Percentiles rank a stretch among this genome's conserved stretches.
Evolutionary conservation across 1,140 invertebrate species (phyloP).

Genomic region (Melitaea cinxia): DNA sequence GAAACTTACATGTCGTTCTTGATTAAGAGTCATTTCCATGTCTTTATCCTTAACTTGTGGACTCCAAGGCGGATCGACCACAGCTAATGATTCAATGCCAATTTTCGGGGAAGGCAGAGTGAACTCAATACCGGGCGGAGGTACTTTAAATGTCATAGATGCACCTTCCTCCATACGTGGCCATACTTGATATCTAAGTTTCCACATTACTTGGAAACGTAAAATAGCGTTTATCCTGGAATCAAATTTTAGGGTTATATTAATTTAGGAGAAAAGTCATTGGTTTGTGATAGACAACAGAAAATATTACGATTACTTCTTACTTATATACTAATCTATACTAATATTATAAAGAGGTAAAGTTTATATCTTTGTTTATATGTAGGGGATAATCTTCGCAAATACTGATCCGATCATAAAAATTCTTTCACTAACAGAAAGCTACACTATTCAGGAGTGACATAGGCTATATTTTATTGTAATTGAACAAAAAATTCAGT

Average conservation of each 20-base stretch:
- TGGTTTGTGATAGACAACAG: too few relatives aligned
- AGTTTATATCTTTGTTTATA: too few relatives aligned
- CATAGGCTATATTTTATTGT: too few relatives aligned
- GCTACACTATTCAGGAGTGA: too few relatives aligned
- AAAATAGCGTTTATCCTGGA: conserved; percentile 80
- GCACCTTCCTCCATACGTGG: conserved; percentile 99
- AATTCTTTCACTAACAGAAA: too few relatives aligned
- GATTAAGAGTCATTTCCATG: conserved; percentile 99
- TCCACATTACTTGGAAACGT: conserved; percentile 97
- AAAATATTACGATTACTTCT: too few relatives aligned
- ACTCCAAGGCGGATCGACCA: conserved; percentile 99
- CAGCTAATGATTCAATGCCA: conserved; percentile 95
- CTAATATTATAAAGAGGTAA: too few relatives aligned
- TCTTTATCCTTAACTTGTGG: conserved; percentile 98
- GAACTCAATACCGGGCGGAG: conserved; percentile 99
- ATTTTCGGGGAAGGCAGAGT: conserved; percentile 99
- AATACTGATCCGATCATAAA: too few relatives aligned
- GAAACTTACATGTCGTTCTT: conserved; percentile 95
- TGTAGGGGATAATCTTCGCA: too few relatives aligned
- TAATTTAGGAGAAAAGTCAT: neutral
- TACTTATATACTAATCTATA: too few relatives aligned
- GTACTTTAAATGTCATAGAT: conserved; percentile 96
- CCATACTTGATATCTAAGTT: conserved; percentile 99
- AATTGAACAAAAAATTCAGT: too few relatives aligned
- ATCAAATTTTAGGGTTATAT: conserved; percentile 18